phyloP scores from a whole-genome alignment of 92 coral and sea anemone species.

The Epizoanthus scotinus region DNA sequence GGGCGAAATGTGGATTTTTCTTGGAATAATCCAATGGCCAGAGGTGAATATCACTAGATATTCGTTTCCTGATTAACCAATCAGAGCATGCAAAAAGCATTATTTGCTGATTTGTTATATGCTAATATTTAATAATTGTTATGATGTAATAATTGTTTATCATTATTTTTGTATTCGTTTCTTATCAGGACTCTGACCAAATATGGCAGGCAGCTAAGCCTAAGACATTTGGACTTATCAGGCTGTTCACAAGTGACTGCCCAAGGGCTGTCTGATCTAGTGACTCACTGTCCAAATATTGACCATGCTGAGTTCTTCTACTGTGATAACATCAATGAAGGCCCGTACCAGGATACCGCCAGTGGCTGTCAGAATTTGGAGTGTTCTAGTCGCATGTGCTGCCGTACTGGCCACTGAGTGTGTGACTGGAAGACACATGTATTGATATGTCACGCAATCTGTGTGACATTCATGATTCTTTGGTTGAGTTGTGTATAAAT shows the following conservation, averaged over 20 bases:
- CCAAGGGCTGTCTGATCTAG: slow-evolving; percentile 84
- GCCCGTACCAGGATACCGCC: slow-evolving; percentile 96
- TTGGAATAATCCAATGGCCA: too few species aligned
- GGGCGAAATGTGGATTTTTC: too few species aligned
- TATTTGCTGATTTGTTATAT: too few species aligned
- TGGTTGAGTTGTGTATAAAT: not conserved
- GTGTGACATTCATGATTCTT: too few species aligned
- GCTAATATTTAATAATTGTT: too few species aligned
- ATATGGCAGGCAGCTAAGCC: slow-evolving; percentile 74
- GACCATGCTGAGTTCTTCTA: slow-evolving; percentile 89
- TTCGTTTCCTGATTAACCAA: too few species aligned
- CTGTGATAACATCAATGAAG: slow-evolving; percentile 96
- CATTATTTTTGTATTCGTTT: not conserved
- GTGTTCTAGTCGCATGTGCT: slow-evolving; percentile 87
- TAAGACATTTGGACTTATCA: slow-evolving; percentile 85
- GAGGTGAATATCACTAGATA: too few species aligned
- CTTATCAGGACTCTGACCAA: slow-evolving; percentile 76
- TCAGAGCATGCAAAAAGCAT: too few species aligned
- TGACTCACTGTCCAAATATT: slow-evolving; percentile 79
- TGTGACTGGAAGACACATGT: not conserved
- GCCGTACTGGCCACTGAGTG: slow-evolving; percentile 74
- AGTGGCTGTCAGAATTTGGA: slow-evolving; percentile 98
- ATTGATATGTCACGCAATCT: not conserved
- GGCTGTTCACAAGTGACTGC: slow-evolving; percentile 96
- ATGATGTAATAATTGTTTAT: too few species aligned